These are phyloP conservation scores for Solenopsis fugax DNA, from an alignment of 1,140 invertebrate genomes.

Conservation along the genomic window DNA sequence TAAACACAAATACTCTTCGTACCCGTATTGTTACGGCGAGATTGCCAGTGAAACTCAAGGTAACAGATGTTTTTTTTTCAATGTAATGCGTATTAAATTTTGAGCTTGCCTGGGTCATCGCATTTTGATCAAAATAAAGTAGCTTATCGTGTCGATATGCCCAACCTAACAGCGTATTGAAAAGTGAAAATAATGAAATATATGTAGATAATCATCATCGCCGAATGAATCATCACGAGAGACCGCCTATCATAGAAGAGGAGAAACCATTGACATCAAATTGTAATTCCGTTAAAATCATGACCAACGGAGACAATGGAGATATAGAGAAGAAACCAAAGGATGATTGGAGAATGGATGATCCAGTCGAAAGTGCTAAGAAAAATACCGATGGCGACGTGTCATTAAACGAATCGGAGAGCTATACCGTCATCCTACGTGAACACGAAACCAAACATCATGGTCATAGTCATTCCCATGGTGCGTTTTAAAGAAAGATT, in stretches of 20 bases:
- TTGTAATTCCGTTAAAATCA: constrained; percentile 83
- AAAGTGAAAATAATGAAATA: constrained; percentile 14
- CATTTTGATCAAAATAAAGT: not conserved
- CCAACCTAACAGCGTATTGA: not conserved
- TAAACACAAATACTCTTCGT: constrained; percentile 94
- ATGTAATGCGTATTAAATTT: not conserved
- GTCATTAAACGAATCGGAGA: constrained; percentile 87
- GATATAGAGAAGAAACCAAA: constrained; percentile 80
- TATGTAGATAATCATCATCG: constrained; percentile 83
- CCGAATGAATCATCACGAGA: constrained; percentile 81
- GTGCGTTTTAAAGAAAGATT: constrained; percentile 77
- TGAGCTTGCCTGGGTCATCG: not conserved
- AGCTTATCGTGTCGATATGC: not conserved
- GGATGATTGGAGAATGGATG: constrained; percentile 82
- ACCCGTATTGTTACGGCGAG: constrained; percentile 94
- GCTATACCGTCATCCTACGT: constrained; percentile 90
- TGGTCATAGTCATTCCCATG: constrained; percentile 94
- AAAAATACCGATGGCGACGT: constrained; percentile 79
- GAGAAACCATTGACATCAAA: constrained; percentile 84
- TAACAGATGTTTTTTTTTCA: constrained; percentile 50
- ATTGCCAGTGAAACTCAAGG: constrained; percentile 90
- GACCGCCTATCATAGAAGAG: constrained; percentile 82
- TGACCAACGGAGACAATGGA: constrained; percentile 68
- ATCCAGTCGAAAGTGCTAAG: constrained; percentile 75
- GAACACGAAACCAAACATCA: constrained; percentile 95